Base-by-base conservation (phyloP, 2,113 vertebrate species). In the Amphilophus citrinellus region DNA sequence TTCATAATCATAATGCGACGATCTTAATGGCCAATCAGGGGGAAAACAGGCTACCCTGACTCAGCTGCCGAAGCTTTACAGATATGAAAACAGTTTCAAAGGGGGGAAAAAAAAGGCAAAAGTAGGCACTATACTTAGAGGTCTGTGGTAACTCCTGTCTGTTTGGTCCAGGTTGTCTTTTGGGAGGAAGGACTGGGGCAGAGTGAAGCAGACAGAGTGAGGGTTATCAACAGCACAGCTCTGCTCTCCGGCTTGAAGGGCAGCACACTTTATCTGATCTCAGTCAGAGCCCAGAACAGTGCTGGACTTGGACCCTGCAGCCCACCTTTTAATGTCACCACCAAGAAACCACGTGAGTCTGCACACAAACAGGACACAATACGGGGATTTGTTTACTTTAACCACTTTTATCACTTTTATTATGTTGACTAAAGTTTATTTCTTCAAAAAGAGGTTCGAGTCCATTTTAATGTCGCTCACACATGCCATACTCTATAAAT, bases 271-370 rank as follows among this genome's bases (percentile, higher is more conserved):
- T 98, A 98, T 61, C 94, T 96, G 76, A 87, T 98, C 84, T 96
- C 97, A 3, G 97, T 98, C 86, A 96, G 95, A 80, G 97, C 97
- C 0, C 97, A 97, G 85, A 98, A 98, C 95, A 97, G 97, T 0
- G 97, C 98, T 0, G 98, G 97, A 37, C 95, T 95, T 0, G 98
- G 97, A 57, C 97, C 98, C 37, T 86, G 96, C 89, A 98, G 97
- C 8, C 83, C 93, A 0, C 79, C 94, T 0, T 95, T 97, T 85
- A 97, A 97, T 4, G 96, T 98, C 91, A 98, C 96, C n/a, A 99
- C 98, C 92, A 97, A 95, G 79, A 98, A 98, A 86, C 97, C 97
- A 39, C 97, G 97, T 98, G 91, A 97, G 97, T 96, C 3, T 2
- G 58, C 10, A 30, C 39, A 61, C 13, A 39, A 39, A 47, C 44